Percentiles rank a stretch among this genome's conserved stretches.
Evolutionary conservation across 2,113 vertebrate genomes (phyloP).

Genomic region (Prietella phreatophila): DNA sequence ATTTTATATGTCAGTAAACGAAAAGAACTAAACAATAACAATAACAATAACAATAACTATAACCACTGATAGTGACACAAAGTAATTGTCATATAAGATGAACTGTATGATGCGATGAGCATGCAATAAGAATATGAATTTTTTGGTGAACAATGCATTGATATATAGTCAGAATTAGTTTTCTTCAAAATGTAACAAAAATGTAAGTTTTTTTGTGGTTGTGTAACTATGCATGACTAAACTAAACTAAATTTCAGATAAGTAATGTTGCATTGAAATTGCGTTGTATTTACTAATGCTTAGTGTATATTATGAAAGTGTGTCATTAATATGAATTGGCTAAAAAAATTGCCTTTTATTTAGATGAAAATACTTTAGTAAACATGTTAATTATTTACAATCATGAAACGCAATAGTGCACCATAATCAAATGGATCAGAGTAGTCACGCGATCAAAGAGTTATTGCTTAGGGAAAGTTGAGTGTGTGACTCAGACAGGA

Average conservation of each 20-base stretch:
- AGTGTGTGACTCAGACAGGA: conserved; percentile 44
- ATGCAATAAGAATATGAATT: neutral
- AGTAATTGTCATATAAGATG: neutral
- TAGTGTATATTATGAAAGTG: neutral
- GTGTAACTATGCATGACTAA: neutral
- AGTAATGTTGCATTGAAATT: neutral
- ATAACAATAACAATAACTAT: neutral
- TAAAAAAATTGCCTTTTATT: neutral
- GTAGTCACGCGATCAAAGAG: neutral
- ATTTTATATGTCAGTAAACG: neutral
- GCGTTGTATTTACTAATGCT: neutral
- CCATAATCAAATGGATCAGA: neutral
- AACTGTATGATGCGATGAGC: neutral
- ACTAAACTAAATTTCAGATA: neutral
- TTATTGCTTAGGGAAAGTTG: conserved; percentile 20
- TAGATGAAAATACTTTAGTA: neutral
- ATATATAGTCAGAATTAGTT: neutral
- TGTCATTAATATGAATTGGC: neutral
- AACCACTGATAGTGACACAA: neutral
- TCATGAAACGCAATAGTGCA: neutral
- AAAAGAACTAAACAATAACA: neutral
- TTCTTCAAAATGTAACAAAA: neutral
- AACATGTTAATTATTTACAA: neutral
- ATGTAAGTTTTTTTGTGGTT: neutral
- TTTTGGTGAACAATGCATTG: neutral